These are phyloP conservation scores for Steromphala cineraria DNA, from an alignment of 2,888 invertebrate genomes.

Conservation along the genomic window DNA sequence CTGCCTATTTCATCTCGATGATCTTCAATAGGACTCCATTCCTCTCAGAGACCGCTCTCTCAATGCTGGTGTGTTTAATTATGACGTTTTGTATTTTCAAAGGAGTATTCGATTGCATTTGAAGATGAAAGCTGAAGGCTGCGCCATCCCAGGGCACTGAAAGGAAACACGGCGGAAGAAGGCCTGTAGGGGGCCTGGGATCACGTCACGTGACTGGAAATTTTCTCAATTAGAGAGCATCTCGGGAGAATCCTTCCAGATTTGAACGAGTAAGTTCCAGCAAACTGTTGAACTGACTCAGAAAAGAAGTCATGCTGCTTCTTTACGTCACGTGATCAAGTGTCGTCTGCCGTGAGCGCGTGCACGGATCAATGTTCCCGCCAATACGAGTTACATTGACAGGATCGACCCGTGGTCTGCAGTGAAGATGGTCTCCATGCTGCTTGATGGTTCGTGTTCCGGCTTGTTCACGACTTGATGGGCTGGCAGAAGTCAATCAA, in stretches of 20 bases:
- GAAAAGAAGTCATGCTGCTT: neutral
- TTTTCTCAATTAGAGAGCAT: neutral
- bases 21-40: neutral
- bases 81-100: conserved; percentile 13
- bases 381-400: neutral
- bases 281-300: neutral
- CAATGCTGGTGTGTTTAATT: neutral
- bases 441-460: neutral
- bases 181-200: neutral
- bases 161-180: neutral
- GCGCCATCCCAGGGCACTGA: neutral
- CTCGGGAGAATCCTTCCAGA: neutral
- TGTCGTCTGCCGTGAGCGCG: neutral
- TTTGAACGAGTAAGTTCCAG: neutral
- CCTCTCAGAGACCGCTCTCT: neutral
- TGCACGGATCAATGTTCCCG: neutral
- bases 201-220: conserved; percentile 1
- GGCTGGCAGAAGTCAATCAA: neutral
- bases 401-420: neutral
- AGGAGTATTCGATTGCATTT: conserved; percentile 13
- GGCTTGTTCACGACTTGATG: neutral
- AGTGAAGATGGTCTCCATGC: neutral
- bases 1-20: neutral
- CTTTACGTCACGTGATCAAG: neutral
- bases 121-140: conserved; percentile 9